Evolutionary conservation across 35 echinoderm and acorn worm genomes (phyloP).

Genomic region (Acanthaster planci): DNA sequence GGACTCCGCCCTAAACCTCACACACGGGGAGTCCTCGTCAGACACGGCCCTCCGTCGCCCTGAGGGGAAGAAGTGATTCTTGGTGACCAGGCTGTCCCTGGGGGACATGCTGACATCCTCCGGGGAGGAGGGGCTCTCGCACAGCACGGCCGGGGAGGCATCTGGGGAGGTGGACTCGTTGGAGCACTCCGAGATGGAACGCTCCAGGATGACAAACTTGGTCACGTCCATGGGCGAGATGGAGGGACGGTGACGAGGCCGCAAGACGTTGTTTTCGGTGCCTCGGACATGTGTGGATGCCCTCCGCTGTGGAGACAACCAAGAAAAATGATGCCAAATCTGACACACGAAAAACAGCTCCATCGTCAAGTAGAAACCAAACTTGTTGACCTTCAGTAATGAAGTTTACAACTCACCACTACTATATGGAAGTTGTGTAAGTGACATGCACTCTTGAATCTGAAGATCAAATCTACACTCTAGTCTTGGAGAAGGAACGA

Average conservation of each 20-base stretch:
- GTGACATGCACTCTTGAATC: too few species aligned
- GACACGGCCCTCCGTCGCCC: background rate
- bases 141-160: constrained; percentile 3
- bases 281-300: constrained; percentile 78
- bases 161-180: constrained; percentile 40
- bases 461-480: too few species aligned
- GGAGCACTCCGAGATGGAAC: constrained; percentile 74
- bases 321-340: background rate
- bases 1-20: constrained; percentile 32
- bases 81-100: background rate
- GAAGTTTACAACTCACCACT: too few species aligned
- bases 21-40: constrained; percentile 1
- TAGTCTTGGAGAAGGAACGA: too few species aligned
- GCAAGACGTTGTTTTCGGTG: constrained; percentile 55
- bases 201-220: constrained; percentile 80
- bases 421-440: too few species aligned
- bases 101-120: constrained; percentile 80
- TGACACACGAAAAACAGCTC: too few species aligned
- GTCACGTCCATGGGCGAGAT: constrained; percentile 93
- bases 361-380: too few species aligned
- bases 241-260: constrained; percentile 68
- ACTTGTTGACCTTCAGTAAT: too few species aligned
- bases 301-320: constrained; percentile 49
- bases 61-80: constrained; percentile 19
- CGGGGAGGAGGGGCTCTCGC: constrained; percentile 49